Conservation (phyloP, 2,888 invertebrate species). For the Parnassius glacialis region DNA sequence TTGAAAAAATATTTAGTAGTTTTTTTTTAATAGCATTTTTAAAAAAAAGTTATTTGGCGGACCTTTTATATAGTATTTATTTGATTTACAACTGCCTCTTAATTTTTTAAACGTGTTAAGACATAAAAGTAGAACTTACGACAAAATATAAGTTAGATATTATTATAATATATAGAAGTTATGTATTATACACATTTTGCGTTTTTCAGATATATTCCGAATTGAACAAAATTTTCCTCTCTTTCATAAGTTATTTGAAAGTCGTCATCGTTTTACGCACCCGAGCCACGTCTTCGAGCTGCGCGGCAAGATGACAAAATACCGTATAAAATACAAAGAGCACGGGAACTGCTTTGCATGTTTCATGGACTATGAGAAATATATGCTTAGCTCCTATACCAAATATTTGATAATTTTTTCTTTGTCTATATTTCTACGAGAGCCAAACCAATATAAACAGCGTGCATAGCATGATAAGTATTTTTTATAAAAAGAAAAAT, state of each 20-base stretch:
- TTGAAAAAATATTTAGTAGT: no score
- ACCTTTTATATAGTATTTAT: no score
- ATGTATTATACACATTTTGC: not conserved
- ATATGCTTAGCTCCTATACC: slow-evolving; percentile 50
- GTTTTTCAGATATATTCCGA: slow-evolving; percentile 22
- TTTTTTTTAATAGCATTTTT: no score
- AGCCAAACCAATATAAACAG: not conserved
- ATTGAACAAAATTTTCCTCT: slow-evolving; percentile 28
- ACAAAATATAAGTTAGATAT: no score
- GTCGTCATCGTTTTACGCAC: slow-evolving; percentile 48
- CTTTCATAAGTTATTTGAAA: slow-evolving; percentile 33
- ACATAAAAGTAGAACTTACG: no score
- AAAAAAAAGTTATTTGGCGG: no score
- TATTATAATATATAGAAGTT: no score
- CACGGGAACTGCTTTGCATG: slow-evolving; percentile 53
- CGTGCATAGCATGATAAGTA: no score
- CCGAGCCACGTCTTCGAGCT: slow-evolving; percentile 52
- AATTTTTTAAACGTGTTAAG: no score
- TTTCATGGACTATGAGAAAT: slow-evolving; percentile 58
- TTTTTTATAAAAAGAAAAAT: no score
- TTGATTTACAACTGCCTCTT: no score
- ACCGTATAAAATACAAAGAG: slow-evolving; percentile 61
- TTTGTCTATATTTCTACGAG: slow-evolving; percentile 6
- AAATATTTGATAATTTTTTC: slow-evolving; percentile 18
- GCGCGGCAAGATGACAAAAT: slow-evolving; percentile 66